Percentiles rank a stretch among this genome's conserved stretches.
Evolutionary conservation across 1,140 invertebrate species (phyloP).

Genomic region (Monomorium pharaonis): DNA sequence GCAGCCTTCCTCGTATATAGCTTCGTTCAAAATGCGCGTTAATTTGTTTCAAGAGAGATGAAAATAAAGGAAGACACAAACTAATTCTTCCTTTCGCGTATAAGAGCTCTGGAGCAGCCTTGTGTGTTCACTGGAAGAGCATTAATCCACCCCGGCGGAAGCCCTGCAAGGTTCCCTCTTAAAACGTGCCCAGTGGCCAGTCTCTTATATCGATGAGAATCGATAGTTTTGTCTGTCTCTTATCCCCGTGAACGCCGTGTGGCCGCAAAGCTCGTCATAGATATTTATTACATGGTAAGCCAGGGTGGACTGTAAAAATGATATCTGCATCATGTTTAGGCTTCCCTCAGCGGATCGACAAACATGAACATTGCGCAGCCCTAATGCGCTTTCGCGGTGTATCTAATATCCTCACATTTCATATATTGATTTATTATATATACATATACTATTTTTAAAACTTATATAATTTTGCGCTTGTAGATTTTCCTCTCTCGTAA

Average conservation of each 20-base stretch:
- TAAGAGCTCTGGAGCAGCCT: slow-evolving; percentile 32
- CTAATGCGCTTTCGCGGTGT: not conserved
- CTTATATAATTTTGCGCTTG: not conserved
- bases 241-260: not conserved
- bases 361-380: slow-evolving; percentile 4
- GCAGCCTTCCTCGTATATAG: not conserved
- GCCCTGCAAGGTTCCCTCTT: slow-evolving; percentile 75
- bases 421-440: not conserved
- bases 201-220: slow-evolving; percentile 72
- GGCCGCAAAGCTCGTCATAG: slow-evolving; percentile 26
- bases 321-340: slow-evolving; percentile 22
- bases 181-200: slow-evolving; percentile 72
- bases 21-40: not conserved
- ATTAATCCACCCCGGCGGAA: slow-evolving; percentile 78
- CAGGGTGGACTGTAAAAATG: slow-evolving; percentile 23
- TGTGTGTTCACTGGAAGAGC: slow-evolving; percentile 71
- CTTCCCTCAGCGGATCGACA: not conserved
- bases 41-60: not conserved
- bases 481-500: not conserved
- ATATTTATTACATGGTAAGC: slow-evolving; percentile 58
- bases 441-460: not conserved
- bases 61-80: not conserved
- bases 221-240: slow-evolving; percentile 60
- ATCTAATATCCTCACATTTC: not conserved
- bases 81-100: slow-evolving; percentile 19